Conservation (phyloP, 2,888 invertebrate species). For the Congeria kusceri region DNA sequence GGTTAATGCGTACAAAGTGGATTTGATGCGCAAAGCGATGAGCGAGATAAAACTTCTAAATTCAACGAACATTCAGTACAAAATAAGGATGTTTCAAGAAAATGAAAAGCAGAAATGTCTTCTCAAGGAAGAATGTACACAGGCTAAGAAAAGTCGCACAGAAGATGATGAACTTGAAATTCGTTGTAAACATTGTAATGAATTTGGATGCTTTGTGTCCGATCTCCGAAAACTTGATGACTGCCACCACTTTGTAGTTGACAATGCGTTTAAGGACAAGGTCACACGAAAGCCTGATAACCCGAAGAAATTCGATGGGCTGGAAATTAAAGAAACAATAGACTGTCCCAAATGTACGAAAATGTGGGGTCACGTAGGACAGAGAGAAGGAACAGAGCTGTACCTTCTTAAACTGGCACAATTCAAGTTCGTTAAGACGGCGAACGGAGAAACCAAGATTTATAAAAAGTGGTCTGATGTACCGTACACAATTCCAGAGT, state of each 20-base stretch:
- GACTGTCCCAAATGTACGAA: conserved; percentile 12
- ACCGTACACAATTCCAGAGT: conserved; percentile 11
- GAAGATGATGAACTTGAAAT: conserved; percentile 7
- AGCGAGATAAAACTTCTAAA: background rate
- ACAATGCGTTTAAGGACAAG: background rate
- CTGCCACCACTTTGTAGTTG: conserved; percentile 3
- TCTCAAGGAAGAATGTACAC: background rate
- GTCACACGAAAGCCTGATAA: conserved; percentile 8
- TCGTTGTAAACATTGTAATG: conserved; percentile 7
- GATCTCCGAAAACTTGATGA: conserved; percentile 12
- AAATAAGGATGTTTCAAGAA: conserved; percentile 8
- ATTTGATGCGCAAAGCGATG: conserved; percentile 28
- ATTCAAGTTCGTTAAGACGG: conserved; percentile 3
- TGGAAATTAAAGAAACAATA: conserved; percentile 19
- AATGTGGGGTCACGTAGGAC: conserved; percentile 16
- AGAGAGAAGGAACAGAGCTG: background rate
- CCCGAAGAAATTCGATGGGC: conserved; percentile 3
- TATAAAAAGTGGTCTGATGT: conserved; percentile 30
- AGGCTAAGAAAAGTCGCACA: background rate
- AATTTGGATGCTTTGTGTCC: background rate
- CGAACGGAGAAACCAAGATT: background rate
- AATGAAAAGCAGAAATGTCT: background rate
- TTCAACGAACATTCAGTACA: background rate
- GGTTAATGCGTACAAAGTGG: conserved; percentile 14
- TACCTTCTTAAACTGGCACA: conserved; percentile 2